Conservation (phyloP, 2,797 vertebrate genomes). For the Pantherophis alleghaniensis region DNA sequence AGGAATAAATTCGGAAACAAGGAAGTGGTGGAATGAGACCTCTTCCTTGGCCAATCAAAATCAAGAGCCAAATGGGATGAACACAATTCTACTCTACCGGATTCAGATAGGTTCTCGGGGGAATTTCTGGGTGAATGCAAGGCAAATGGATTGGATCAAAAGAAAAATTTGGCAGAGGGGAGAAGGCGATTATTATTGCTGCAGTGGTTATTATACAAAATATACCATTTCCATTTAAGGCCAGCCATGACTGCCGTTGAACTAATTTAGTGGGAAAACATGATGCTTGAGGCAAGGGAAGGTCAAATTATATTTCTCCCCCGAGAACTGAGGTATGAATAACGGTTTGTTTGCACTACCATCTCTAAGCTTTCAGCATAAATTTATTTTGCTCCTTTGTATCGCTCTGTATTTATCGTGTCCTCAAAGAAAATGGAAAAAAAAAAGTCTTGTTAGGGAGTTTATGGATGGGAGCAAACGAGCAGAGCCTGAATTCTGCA, state of each 20-base stretch:
- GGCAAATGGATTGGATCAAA: not conserved
- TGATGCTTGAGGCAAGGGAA: slow-evolving; percentile 8
- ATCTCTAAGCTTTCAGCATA: not conserved
- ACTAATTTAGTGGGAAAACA: slow-evolving; percentile 32
- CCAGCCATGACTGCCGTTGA: slow-evolving; percentile 48
- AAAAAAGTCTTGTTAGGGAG: not conserved
- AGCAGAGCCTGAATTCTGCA: not conserved
- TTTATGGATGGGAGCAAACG: not conserved
- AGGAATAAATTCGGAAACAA: slow-evolving; percentile 55
- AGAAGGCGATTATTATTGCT: not conserved
- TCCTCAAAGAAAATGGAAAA: not conserved
- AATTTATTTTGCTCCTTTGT: not conserved
- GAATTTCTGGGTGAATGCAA: not conserved
- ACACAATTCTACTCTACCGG: not conserved
- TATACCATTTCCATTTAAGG: not conserved
- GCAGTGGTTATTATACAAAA: not conserved
- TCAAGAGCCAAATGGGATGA: slow-evolving; percentile 28
- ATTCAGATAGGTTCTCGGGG: not conserved
- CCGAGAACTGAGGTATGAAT: not conserved
- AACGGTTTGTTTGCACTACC: not conserved
- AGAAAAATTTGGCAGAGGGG: not conserved
- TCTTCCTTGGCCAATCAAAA: slow-evolving; percentile 25
- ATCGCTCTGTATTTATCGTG: not conserved
- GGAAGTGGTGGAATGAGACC: slow-evolving; percentile 46
- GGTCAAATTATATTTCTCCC: not conserved